Conservation (phyloP, 1,140 invertebrate genomes). For the Neodiprion pinetum region DNA sequence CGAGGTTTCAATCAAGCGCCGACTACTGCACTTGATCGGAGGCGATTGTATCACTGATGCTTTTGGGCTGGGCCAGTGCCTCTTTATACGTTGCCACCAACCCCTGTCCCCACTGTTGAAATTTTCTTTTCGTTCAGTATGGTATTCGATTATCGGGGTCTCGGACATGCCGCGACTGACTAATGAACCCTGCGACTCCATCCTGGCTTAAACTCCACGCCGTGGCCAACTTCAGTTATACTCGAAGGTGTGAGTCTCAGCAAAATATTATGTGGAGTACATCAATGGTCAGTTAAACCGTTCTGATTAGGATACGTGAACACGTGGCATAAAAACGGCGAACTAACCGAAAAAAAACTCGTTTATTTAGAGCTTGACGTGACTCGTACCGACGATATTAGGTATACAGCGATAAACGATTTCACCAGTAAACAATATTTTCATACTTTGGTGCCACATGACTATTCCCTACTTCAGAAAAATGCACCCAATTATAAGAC, state of each 20-base stretch:
- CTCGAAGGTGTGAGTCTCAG: neutral
- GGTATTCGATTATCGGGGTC: conserved; percentile 63
- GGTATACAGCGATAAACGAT: too few species aligned
- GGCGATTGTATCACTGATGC: conserved; percentile 52
- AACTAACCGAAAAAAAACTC: too few species aligned
- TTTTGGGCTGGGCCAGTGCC: conserved; percentile 44
- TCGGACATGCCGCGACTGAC: conserved; percentile 49
- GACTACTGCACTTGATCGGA: conserved; percentile 37
- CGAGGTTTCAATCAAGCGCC: neutral
- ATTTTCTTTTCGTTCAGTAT: conserved; percentile 65
- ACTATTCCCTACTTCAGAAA: too few species aligned
- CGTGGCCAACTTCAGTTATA: conserved; percentile 1
- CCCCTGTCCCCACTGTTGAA: conserved; percentile 34
- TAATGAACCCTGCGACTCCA: conserved; percentile 18
- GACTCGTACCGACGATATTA: too few species aligned
- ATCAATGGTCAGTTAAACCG: neutral
- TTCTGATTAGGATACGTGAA: neutral
- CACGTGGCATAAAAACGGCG: too few species aligned
- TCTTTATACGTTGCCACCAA: conserved; percentile 57
- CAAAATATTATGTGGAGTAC: neutral
- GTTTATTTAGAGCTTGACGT: too few species aligned
- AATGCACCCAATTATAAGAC: too few species aligned
- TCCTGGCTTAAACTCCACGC: neutral
- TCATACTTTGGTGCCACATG: too few species aligned
- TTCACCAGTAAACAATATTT: too few species aligned